Evolutionary conservation across 2,888 invertebrate genomes (phyloP), one percentile per base, ranked within the genome.

Genomic region (Cetonia aurata): DNA sequence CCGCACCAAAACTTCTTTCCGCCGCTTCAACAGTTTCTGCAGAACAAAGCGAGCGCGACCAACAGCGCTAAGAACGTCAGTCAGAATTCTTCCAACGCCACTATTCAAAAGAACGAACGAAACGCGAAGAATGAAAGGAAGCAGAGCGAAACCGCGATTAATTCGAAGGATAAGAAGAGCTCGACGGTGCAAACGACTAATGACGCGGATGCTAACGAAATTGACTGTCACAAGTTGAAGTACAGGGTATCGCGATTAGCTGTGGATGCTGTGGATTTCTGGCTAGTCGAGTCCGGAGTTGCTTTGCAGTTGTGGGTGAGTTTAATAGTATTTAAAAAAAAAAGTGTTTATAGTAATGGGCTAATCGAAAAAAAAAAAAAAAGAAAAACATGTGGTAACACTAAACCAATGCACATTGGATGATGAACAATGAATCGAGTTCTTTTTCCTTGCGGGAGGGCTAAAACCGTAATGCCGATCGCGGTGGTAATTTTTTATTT

Each of bases 241-340:
- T 99, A 99, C 84, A 90, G 93, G 82, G 94, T 99, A 93, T 93
- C 95, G 6, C 88, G 99, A 55, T 88, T 96, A 1, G 92, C 95
- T 0, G 87, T 98, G 41, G 97, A 98, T 85, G 92, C 94, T 1
- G 87, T 99, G 1, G 96, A 98, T 84, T 87, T 99, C 53, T 96
- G 95, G 85, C 84, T 99, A 60, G 94, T 96, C 55, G 99, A 99
- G 37, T 72, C 69, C 1, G 72, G 72, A 10, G 72, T 70, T 52
- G 69, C 72, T 25, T 55, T 66, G 57, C 72, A 72, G 44, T n/a
- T 60, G 44, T 67, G 65, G 66, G 66, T 73, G 25, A 53, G 60
- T 42, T 37, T 9, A 37, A 33, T 33, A 42, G 37, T 1, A 44
- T 15, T 50, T 10, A 57, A 12, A 15, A n/a, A n/a, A n/a, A n/a